Percentiles rank a stretch among this genome's conserved stretches.
These are phyloP conservation scores for Chaetops frenatus DNA, from an alignment of 2,113 vertebrate genomes.

Conservation along the genomic window DNA sequence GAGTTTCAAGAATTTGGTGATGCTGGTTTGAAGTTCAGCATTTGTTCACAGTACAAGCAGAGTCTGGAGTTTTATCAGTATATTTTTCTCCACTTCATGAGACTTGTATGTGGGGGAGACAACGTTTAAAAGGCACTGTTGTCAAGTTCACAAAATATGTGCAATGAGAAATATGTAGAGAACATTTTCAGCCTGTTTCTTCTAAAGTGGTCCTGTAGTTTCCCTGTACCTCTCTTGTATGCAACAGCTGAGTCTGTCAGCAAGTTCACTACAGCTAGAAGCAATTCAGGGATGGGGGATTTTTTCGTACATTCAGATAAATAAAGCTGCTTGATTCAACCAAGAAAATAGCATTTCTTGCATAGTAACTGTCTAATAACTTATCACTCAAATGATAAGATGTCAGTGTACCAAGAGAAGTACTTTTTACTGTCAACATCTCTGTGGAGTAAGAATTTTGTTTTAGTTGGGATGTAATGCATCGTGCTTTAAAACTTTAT, in stretches of 20 bases:
- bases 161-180: background rate
- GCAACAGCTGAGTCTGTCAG: background rate
- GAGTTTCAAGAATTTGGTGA: background rate
- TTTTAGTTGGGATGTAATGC: background rate
- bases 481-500: constrained; percentile 5
- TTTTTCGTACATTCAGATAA: background rate
- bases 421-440: background rate
- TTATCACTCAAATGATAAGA: background rate
- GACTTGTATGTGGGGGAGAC: background rate
- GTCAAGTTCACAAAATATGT: background rate
- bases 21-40: background rate
- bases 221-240: background rate
- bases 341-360: background rate
- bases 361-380: background rate
- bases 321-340: background rate
- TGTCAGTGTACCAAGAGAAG: background rate
- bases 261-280: background rate
- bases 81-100: background rate
- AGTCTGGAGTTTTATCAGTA: background rate
- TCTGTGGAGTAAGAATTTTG: background rate
- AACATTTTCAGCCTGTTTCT: background rate
- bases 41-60: background rate
- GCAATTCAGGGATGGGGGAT: accelerated
- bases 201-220: background rate
- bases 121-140: background rate